A percentile compares a stretch with the other conserved stretches of the same genome.
phyloP scores from a whole-genome alignment of 2,113 vertebrate species.

The Heteronetta atricapilla region DNA sequence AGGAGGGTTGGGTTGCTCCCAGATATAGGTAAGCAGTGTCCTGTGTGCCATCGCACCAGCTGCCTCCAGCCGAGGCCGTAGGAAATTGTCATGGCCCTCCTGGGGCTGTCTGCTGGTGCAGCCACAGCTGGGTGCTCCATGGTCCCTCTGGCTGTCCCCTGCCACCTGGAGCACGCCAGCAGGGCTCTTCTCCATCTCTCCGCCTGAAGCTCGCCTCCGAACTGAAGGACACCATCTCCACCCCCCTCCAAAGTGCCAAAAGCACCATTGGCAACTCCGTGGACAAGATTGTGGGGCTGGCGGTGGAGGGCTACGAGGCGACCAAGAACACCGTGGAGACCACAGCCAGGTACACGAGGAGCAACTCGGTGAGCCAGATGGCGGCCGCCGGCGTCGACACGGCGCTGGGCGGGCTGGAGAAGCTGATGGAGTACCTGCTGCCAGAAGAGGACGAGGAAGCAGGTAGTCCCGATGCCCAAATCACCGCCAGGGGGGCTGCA shows the following conservation, averaged over 20 bases:
- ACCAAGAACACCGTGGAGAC: conserved; percentile 68
- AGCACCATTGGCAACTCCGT: conserved; percentile 75
- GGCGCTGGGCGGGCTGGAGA: conserved; percentile 74
- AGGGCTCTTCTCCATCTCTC: neutral
- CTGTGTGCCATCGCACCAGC: neutral
- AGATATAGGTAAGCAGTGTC: neutral
- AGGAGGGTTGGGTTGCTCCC: rapidly evolving
- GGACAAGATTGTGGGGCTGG: conserved; percentile 72
- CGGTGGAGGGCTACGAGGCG: conserved; percentile 54
- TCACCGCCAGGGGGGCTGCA: neutral
- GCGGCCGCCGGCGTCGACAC: conserved; percentile 71
- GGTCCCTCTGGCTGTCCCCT: neutral
- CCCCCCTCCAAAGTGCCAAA: conserved; percentile 70
- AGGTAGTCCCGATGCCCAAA: conserved; percentile 65
- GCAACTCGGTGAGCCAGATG: conserved; percentile 71
- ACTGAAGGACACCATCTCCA: conserved; percentile 77
- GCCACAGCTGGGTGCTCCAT: neutral
- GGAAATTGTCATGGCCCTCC: neutral
- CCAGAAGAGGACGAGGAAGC: conserved; percentile 65
- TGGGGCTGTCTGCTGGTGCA: neutral
- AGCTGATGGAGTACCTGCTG: conserved; percentile 75
- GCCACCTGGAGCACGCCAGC: neutral
- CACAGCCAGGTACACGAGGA: conserved; percentile 58
- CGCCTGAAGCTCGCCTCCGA: conserved; percentile 75
- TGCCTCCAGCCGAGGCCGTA: neutral